Evolutionary conservation across 2,797 vertebrate species (phyloP).

Genomic region (Characodon lateralis): DNA sequence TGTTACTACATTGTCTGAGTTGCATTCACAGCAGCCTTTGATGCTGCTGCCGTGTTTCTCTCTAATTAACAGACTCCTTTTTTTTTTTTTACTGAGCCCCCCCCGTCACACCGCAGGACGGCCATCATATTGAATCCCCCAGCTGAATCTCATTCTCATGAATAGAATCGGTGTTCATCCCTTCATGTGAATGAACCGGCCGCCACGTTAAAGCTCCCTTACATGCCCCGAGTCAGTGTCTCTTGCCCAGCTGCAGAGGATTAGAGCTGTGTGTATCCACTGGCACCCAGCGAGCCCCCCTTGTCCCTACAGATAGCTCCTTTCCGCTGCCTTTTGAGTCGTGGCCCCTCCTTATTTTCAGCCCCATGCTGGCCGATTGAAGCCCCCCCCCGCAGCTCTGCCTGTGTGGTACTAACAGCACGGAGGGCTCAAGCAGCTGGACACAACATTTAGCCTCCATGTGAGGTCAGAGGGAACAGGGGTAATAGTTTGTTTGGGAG

Average conservation of each 20-base stretch:
- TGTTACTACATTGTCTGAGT: constrained; percentile 40
- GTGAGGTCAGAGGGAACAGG: constrained; percentile 73
- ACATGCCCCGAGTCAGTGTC: constrained; percentile 72
- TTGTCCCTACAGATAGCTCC: constrained; percentile 78
- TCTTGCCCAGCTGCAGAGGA: constrained; percentile 82
- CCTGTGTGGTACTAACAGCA: constrained; percentile 82
- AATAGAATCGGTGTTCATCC: constrained; percentile 74
- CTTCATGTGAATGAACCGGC: constrained; percentile 74
- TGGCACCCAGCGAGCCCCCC: constrained; percentile 71
- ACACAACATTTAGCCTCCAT: constrained; percentile 82
- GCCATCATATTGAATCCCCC: constrained; percentile 73
- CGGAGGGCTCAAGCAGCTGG: constrained; percentile 80
- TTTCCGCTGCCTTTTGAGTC: constrained; percentile 78
- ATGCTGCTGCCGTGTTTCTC: constrained; percentile 63
- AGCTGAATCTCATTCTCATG: constrained; percentile 71
- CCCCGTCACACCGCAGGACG: constrained; percentile 63
- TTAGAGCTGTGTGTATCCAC: constrained; percentile 77
- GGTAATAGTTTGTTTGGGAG: constrained; percentile 65
- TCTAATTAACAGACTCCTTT: constrained; percentile 76
- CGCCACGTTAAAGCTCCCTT: constrained; percentile 70
- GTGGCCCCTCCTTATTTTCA: constrained; percentile 61
- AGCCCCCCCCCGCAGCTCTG: constrained; percentile 66
- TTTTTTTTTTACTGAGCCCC: constrained; percentile 29
- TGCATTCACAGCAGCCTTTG: constrained; percentile 53
- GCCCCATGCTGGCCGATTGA: constrained; percentile 81